Evolutionary conservation across 2,888 invertebrate genomes (phyloP).

Genomic region (Lepidocyrtoides sp.): DNA sequence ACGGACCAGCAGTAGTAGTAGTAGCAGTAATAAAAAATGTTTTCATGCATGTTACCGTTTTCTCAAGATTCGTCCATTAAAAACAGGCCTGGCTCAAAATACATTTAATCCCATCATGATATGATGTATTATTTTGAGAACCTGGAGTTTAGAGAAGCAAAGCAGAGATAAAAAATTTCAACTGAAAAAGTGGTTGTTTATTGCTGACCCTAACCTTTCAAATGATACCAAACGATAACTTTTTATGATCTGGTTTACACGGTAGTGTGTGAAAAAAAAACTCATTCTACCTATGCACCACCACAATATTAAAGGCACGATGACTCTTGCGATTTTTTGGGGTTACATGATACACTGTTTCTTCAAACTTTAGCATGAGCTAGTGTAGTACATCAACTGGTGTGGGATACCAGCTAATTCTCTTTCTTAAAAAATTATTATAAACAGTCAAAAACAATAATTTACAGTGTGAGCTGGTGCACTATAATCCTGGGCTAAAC

Average conservation of each 20-base stretch:
- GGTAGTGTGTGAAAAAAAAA: too few species aligned
- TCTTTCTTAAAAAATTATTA: too few species aligned
- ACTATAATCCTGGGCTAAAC: too few species aligned
- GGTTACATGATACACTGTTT: conserved; percentile 14
- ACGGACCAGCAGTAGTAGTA: not conserved
- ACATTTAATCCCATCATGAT: conserved; percentile 68
- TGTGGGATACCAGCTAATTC: too few species aligned
- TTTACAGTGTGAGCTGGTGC: too few species aligned
- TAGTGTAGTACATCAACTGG: too few species aligned
- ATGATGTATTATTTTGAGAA: conserved; percentile 62
- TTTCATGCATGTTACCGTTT: too few species aligned
- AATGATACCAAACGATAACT: not conserved
- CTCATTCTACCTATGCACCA: too few species aligned
- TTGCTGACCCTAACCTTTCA: conserved; percentile 33
- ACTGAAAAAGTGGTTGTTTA: not conserved
- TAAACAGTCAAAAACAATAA: too few species aligned
- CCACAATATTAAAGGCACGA: too few species aligned
- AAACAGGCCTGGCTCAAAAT: not conserved
- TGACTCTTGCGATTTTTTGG: conserved; percentile 13
- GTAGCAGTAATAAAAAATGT: not conserved
- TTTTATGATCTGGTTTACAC: conserved; percentile 51
- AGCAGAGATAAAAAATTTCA: not conserved
- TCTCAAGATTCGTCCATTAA: not conserved
- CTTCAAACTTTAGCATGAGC: not conserved
- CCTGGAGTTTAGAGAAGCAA: conserved; percentile 11